phyloP scores from a whole-genome alignment of 2,888 invertebrate genomes.

The Ptilodon capucinus region DNA sequence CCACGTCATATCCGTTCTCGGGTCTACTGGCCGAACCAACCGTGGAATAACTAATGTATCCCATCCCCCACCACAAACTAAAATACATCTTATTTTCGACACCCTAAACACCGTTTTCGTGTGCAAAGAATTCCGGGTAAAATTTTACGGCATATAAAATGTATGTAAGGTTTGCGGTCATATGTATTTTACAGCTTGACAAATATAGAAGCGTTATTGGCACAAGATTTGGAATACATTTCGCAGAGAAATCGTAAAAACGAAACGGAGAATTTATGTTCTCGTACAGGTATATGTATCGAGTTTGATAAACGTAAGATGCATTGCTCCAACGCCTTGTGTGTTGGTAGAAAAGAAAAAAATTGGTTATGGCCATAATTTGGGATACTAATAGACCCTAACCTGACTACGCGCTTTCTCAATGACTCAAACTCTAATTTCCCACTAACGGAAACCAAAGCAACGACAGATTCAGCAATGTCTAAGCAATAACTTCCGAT shows the following conservation, averaged over 20 bases:
- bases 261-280: not conserved
- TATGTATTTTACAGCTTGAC: constrained; percentile 26
- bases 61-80: not conserved
- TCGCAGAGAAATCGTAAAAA: not conserved
- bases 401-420: too few relatives aligned
- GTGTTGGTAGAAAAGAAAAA: not conserved
- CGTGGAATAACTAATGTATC: constrained; percentile 12
- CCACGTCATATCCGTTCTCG: constrained; percentile 19
- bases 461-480: too few relatives aligned
- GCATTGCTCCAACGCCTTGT: not conserved
- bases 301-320: not conserved
- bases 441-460: too few relatives aligned
- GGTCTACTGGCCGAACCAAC: constrained; percentile 13
- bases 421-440: too few relatives aligned
- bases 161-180: constrained; percentile 12
- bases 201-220: constrained; percentile 23
- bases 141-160: constrained; percentile 12
- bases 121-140: not conserved
- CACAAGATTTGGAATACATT: constrained; percentile 8
- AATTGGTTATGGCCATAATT: too few relatives aligned
- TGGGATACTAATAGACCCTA: too few relatives aligned
- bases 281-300: not conserved
- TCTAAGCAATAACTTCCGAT: too few relatives aligned
- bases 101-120: not conserved
- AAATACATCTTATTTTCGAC: not conserved